Conservation (phyloP, 1,140 invertebrate species). For the Macrostomum lignano region DNA sequence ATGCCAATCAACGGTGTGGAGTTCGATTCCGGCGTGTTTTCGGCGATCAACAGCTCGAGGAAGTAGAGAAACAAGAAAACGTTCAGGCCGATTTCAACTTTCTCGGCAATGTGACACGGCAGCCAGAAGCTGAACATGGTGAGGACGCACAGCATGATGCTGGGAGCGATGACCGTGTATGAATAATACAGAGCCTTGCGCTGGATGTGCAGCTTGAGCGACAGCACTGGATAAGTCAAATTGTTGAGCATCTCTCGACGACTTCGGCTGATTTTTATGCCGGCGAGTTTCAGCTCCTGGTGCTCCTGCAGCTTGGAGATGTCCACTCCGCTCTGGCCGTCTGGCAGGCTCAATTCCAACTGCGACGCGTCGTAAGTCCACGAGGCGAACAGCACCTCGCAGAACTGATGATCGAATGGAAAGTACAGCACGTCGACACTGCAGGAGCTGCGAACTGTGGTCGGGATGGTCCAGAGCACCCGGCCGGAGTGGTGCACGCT, state of each 20-base stretch:
- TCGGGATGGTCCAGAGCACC: no score
- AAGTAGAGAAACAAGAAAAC: slow-evolving; percentile 24
- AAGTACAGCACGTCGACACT: slow-evolving; percentile 30
- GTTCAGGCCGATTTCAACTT: slow-evolving; percentile 22
- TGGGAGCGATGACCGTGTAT: slow-evolving; percentile 24
- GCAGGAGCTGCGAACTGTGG: slow-evolving; percentile 30
- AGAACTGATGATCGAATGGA: slow-evolving; percentile 30
- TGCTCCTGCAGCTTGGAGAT: no score
- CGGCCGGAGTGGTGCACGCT: no score
- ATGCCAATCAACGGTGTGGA: slow-evolving; percentile 19
- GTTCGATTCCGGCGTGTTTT: slow-evolving; percentile 25
- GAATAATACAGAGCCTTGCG: slow-evolving; percentile 12
- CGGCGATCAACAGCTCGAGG: slow-evolving; percentile 20
- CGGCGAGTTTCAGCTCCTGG: no score
- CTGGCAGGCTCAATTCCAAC: no score
- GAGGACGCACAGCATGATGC: slow-evolving; percentile 20
- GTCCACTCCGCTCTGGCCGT: no score
- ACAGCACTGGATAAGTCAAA: slow-evolving; percentile 1
- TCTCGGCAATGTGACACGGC: slow-evolving; percentile 21
- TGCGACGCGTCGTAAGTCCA: slow-evolving; percentile 94
- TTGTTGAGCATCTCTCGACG: no score
- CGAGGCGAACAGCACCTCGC: slow-evolving; percentile 43
- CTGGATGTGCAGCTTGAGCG: not conserved
- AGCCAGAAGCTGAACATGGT: slow-evolving; percentile 19
- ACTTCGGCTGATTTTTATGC: no score